Conservation (phyloP, 2,113 vertebrate species). For the Tinamus guttatus region DNA sequence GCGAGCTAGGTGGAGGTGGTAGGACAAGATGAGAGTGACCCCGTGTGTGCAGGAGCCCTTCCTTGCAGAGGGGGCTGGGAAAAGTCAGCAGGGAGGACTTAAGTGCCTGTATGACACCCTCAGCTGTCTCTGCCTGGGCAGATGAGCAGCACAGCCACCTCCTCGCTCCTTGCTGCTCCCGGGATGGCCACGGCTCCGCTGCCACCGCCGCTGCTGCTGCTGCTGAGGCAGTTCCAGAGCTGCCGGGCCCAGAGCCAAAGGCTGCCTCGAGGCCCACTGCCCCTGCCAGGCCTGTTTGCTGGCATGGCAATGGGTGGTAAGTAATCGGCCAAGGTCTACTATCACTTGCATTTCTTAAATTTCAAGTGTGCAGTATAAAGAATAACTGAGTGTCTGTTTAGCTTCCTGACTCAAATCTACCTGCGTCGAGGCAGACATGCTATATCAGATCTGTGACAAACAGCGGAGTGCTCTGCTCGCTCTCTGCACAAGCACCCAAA, state of each 20-base stretch:
- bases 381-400: not conserved
- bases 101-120: no score
- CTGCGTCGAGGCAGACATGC: fast-evolving
- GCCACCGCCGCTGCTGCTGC: no score
- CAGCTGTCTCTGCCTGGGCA: not conserved
- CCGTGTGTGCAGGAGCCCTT: not conserved
- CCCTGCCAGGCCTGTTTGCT: no score
- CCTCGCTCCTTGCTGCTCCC: no score
- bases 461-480: fast-evolving
- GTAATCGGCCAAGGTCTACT: fast-evolving
- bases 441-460: fast-evolving
- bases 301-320: no score
- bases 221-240: no score
- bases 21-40: no score
- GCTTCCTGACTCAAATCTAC: not conserved
- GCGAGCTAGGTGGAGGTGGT: not conserved
- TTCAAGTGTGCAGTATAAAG: not conserved
- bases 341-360: not conserved
- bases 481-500: not conserved
- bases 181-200: no score
- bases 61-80: not conserved
- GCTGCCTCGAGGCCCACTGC: no score
- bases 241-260: no score
- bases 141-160: not conserved
- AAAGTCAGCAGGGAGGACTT: not conserved